Conservation (phyloP, 2,888 invertebrate species). For the Lasioglossum leucozonium region DNA sequence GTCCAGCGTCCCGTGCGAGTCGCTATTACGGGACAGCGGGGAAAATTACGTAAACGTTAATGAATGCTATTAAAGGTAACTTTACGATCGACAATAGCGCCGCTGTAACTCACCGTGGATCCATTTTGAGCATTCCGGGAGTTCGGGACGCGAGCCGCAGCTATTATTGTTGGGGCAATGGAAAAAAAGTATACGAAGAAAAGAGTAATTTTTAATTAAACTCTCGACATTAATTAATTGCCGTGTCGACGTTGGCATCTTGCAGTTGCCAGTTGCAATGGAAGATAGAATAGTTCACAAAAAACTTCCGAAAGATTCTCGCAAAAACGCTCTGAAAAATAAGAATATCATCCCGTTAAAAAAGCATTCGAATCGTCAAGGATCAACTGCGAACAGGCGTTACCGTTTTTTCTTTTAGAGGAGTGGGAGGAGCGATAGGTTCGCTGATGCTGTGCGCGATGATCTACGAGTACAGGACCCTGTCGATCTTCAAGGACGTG, state of each 20-base stretch:
- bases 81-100: neutral
- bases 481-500: slow-evolving; percentile 85
- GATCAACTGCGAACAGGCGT: neutral
- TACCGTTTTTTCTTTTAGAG: slow-evolving; percentile 83
- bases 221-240: too few species aligned
- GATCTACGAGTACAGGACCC: slow-evolving; percentile 88
- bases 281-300: too few species aligned
- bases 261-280: too few species aligned
- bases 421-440: slow-evolving; percentile 85
- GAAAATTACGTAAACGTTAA: neutral
- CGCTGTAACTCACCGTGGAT: neutral
- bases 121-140: neutral
- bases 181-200: too few species aligned
- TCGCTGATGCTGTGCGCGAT: slow-evolving; percentile 88
- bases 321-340: too few species aligned
- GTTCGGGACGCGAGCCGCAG: too few species aligned
- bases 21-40: neutral
- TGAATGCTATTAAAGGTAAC: slow-evolving; percentile 1
- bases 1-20: neutral
- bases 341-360: too few species aligned
- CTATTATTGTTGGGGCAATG: too few species aligned
- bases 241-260: too few species aligned
- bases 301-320: too few species aligned
- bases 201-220: too few species aligned
- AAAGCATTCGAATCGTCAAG: neutral